These are phyloP conservation scores for Dicaeum eximium DNA, from an alignment of 2,113 vertebrate species.

Conservation along the genomic window DNA sequence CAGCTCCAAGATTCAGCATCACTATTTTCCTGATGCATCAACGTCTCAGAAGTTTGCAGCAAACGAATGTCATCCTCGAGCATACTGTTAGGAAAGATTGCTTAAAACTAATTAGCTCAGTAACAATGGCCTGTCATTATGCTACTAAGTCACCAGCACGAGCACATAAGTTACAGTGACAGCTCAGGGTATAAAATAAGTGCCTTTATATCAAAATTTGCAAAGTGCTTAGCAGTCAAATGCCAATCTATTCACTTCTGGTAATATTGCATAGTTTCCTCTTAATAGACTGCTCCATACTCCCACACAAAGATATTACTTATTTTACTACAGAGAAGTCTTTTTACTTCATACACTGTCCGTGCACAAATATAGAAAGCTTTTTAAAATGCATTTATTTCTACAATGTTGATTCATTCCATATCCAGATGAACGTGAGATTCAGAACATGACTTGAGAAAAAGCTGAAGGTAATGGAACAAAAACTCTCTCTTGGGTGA, in stretches of 20 bases:
- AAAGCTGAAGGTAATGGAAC: not conserved
- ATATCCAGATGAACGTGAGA: not conserved
- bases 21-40: constrained; percentile 11
- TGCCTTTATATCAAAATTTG: constrained; percentile 52
- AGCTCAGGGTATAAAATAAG: constrained; percentile 60
- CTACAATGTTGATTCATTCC: not conserved
- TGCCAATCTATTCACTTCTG: constrained; percentile 56
- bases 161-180: constrained; percentile 53
- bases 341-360: constrained; percentile 35
- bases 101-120: constrained; percentile 64
- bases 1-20: not conserved
- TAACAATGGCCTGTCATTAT: constrained; percentile 60
- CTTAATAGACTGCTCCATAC: constrained; percentile 24
- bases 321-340: constrained; percentile 35
- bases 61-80: constrained; percentile 23
- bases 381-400: constrained; percentile 33
- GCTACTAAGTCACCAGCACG: constrained; percentile 47
- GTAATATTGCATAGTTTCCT: constrained; percentile 43
- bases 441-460: not conserved
- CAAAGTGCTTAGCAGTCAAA: constrained; percentile 55
- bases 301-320: constrained; percentile 37
- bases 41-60: not conserved
- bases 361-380: not conserved
- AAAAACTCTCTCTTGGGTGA: not conserved
- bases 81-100: constrained; percentile 44